Evolutionary conservation across 1,140 invertebrate genomes (phyloP), one percentile per base, ranked within the genome.

Genomic region (Trachymyrmex septentrionalis): DNA sequence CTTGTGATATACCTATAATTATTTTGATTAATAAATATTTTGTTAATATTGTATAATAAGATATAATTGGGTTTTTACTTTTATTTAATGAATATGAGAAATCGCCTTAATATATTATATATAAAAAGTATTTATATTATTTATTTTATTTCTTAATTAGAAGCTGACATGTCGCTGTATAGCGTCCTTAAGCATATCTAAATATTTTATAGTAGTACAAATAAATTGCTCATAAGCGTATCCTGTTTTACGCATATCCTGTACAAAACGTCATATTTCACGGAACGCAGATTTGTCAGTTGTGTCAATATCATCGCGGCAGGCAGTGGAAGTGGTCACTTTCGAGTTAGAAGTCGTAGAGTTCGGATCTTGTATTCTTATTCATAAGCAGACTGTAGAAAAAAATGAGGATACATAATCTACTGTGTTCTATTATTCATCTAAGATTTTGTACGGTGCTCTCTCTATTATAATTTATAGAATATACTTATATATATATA

Each of bases 171-270:
- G 4, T 12, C 12, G 64, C n/a, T 53, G 0, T 24, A 75, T 30
- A 10, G 14, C 12, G 2, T 86, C 81, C 71, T 84, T 75, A 87
- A 64, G 69, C 21, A 81, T 76, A 61, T 82, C 50, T 80, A 50
- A 85, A 85, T 61, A 21, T 76, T n/a, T 16, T 61, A 64, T 53
- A 34, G n/a, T 21, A 66, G 19, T 78, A 38, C 61, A 59, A 30
- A 72, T 72, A 90, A 88, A 88, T 91, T 90, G 78, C 84, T 91
- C 89, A 90, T 77, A 92, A 88, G 92, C 91, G 93, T 91, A 89
- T 94, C 93, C 93, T 94, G 93, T 82, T 63, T 91, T 88, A 71
- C 87, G 78, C 90, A 86, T 92, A 93, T 94, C 94, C 93, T 93
- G 91, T 87, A 55, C 75, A 30, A 53, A 71, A 67, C 69, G 92